Percentiles rank a stretch among this genome's conserved stretches.
These are phyloP conservation scores for Rhagium mordax DNA, from an alignment of 2,888 invertebrate genomes.

Conservation along the genomic window DNA sequence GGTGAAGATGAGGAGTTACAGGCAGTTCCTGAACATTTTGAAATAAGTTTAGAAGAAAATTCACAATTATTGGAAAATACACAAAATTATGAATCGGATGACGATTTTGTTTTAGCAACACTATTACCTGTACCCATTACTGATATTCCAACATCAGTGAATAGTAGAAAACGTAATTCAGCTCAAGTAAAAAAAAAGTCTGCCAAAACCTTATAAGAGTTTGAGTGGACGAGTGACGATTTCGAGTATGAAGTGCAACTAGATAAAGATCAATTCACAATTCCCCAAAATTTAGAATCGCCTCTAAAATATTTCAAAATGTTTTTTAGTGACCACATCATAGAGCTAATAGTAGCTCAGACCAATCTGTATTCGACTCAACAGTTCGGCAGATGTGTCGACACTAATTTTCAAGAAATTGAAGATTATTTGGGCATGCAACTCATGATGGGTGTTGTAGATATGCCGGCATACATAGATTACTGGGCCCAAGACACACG, in stretches of 20 bases:
- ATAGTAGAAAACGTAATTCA: not conserved
- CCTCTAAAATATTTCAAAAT: not conserved
- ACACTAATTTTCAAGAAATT: not conserved
- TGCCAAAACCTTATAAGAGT: not conserved
- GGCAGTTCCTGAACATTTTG: not conserved
- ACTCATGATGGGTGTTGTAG: not conserved
- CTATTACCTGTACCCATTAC: not conserved
- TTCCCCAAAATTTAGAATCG: not conserved
- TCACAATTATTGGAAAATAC: not conserved
- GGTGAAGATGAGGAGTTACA: not conserved
- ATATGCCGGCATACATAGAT: not conserved
- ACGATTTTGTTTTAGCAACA: not conserved
- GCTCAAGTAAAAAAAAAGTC: not conserved
- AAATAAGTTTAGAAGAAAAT: not conserved
- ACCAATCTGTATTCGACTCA: not conserved
- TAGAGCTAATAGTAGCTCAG: not conserved
- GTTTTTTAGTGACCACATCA: not conserved
- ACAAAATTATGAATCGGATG: not conserved
- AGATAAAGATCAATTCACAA: not conserved
- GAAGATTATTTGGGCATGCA: not conserved
- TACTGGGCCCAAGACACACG: not conserved
- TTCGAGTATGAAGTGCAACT: not conserved
- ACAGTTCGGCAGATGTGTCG: conserved; percentile 1
- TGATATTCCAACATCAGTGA: not conserved
- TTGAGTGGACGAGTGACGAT: not conserved